Base-by-base conservation (phyloP, 2,113 vertebrate genomes). In the Eudorcas thomsonii region DNA sequence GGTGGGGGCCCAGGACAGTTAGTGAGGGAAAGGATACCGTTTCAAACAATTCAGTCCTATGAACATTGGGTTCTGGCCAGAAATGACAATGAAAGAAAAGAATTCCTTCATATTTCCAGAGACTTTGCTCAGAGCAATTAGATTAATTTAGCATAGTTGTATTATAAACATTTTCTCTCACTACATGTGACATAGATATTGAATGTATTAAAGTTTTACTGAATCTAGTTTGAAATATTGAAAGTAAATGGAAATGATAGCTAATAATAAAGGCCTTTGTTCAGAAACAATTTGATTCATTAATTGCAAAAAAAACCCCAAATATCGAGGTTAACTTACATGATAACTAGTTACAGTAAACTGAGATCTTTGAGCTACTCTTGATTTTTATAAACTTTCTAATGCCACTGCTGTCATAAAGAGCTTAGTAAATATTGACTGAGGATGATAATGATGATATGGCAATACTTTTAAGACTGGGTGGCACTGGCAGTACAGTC, bases 351-450 rank as follows among this genome's bases (percentile, higher is more conserved):
- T 87, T 87, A 84, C 8, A 94, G 64, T 93, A 96, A 88, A 93
- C 33, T 64, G 92, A 96, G 52, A 59, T 95, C 85, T 96, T 81
- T 84, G 86, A 96, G 74, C 82, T 96, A 60, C 17, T 88, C n/a
- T 95, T 96, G 88, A 95, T 97, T 95, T 95, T 59, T 91, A 43
- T 95, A 81, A 96, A 97, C 94, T 94, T 94, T 97, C 67, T 96
- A 97, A 96, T 96, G 57, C 48, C 62, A 81, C 78, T 97, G 82
- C 80, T 93, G 90, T 94, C 96, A 90, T 94, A 83, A 97, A 95
- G 62, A 93, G 36, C 93, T 98, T 85, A 96, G 95, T 93, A 97
- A 98, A 97, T 97, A 97, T 97, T 98, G 91, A 90, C 96, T 54
- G 43, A 88, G 82, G 74, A 94, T 43, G 83, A 88, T 28, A 67